Conservation (phyloP, 1,140 invertebrate genomes). For the honey bee (Apis mellifera) region Amel_HAv3.1 CM009935.2:1595501-1596000, state of each 20-base stretch:
- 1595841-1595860: background rate
- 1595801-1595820: too few species aligned
- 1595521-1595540: conserved; percentile 11
- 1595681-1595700: too few species aligned
- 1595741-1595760: too few species aligned
- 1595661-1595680: too few species aligned
- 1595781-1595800: too few species aligned
- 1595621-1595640: too few species aligned
- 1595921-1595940: conserved; percentile 9
- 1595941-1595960: conserved; percentile 40
- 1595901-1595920: conserved; percentile 39
- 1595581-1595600: background rate
- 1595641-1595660: too few species aligned
- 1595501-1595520: conserved; percentile 58
- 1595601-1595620: background rate
- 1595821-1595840: background rate
- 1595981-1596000: background rate
- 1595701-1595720: too few species aligned
- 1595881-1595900: too few species aligned
- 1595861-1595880: conserved; percentile 43
- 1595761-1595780: too few species aligned
- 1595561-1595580: background rate
- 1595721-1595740: too few species aligned
- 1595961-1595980: background rate
- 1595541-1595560: conserved; percentile 34